A percentile compares a stretch with the other conserved stretches of the same genome.
Evolutionary conservation across 1,140 invertebrate genomes (phyloP).

Genomic region (Oscheius sp.): DNA sequence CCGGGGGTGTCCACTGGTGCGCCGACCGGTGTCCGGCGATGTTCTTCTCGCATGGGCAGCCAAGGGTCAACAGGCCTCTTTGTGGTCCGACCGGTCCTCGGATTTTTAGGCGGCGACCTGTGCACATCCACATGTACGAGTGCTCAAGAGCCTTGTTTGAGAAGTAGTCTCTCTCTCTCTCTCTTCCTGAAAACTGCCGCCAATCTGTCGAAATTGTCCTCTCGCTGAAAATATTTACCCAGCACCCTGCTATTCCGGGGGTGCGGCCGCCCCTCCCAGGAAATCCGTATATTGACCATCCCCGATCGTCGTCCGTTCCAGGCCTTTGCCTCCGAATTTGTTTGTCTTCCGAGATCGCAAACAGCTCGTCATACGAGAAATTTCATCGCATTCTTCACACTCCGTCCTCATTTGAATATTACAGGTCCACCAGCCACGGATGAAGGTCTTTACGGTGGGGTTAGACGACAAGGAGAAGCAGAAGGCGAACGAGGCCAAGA

Average conservation of each 20-base stretch:
- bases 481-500: constrained; percentile 36
- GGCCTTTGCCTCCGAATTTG: background rate
- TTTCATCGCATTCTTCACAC: no score
- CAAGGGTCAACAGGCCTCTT: constrained; percentile 2
- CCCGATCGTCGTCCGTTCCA: background rate
- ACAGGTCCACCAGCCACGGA: constrained; percentile 41
- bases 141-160: background rate
- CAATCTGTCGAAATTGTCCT: background rate
- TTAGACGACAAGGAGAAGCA: constrained; percentile 58
- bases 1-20: no score
- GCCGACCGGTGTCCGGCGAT: background rate
- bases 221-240: no score
- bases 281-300: no score
- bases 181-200: background rate
- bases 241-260: no score
- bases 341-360: background rate
- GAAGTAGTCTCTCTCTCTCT: background rate
- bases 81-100: background rate
- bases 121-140: background rate
- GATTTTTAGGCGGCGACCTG: background rate
- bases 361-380: no score
- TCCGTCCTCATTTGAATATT: background rate
- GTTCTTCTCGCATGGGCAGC: background rate
- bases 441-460: constrained; percentile 60
- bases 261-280: no score